Base-by-base conservation (phyloP, 2,113 vertebrate genomes). In the Gasterosteus aculeatus region DNA sequence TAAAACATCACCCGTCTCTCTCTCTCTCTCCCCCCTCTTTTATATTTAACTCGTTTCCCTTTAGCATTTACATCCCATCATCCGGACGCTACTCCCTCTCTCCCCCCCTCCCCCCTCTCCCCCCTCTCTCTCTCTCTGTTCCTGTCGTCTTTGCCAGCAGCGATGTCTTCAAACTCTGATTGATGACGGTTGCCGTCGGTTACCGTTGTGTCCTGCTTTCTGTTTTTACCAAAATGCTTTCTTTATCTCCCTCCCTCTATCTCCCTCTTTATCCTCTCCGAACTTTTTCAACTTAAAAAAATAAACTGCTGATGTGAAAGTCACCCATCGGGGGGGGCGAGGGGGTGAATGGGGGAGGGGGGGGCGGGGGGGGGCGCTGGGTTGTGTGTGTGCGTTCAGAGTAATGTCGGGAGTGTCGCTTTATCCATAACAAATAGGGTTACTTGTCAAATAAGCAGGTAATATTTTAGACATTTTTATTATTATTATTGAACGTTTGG, bases 131-230 rank as follows among this genome's bases (percentile, higher is more conserved):
- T 69, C 80, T 59, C 87, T 81, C 71, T 88, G 85, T 90, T 85
- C 85, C 82, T 80, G 85, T 86, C 77, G 85, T 87, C 87, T 92
- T 92, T 92, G 90, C 91, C 91, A 90, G 78, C 87, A 92, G 91
- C 89, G 76, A 91, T 89, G 87, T 91, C 90, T 89, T 91, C 88
- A 91, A 90, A 92, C 86, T 85, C 89, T 92, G 90, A 92, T 91
- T 91, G 91, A 92, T 92, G 91, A 89, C 66, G 86, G 85, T 86
- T 80, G 90, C 91, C 88, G 72, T 84, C 69, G 88, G 91, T 91
- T 87, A 89, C 72, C 72, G 78, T 82, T 75, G 82, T 91, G 90
- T 91, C 91, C 90, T 79, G 90, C 86, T 91, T 92, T 90, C 86
- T 83, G 88, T 88, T 92, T 89, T 87, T 88, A 88, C 87, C 82